Evolutionary conservation across 1,140 invertebrate species (phyloP).

Genomic region (Trypoxylus dichotomus): DNA sequence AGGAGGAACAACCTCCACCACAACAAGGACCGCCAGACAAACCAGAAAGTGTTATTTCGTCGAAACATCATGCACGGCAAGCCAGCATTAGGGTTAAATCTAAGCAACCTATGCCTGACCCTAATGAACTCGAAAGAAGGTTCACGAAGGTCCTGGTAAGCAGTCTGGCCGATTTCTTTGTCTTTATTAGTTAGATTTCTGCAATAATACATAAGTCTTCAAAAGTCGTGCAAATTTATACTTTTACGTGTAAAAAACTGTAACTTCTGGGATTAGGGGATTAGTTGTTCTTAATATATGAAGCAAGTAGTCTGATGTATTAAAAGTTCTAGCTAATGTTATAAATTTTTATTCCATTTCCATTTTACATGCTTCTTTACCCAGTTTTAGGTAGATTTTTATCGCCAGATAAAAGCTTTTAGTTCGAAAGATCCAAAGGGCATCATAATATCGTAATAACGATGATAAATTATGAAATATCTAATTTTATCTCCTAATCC

Average conservation of each 20-base stretch:
- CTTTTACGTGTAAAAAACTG: background rate
- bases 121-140: constrained; percentile 82
- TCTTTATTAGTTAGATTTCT: background rate
- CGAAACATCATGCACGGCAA: constrained; percentile 57
- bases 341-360: background rate
- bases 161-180: constrained; percentile 36
- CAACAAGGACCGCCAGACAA: constrained; percentile 28
- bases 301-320: background rate
- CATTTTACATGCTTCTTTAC: too few relatives aligned
- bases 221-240: background rate
- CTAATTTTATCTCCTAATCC: too few relatives aligned
- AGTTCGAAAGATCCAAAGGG: too few relatives aligned
- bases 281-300: background rate
- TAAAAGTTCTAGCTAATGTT: background rate
- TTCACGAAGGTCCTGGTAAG: constrained; percentile 96
- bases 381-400: too few relatives aligned
- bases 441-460: too few relatives aligned
- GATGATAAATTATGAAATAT: too few relatives aligned
- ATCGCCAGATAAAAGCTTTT: too few relatives aligned
- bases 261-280: background rate
- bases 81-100: constrained; percentile 72
- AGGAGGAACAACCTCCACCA: constrained; percentile 34
- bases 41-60: constrained; percentile 45
- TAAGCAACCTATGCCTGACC: constrained; percentile 87
- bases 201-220: background rate